These are phyloP conservation scores for Drosophila quinaria DNA, from an alignment of 2,888 invertebrate species.

Conservation along the genomic window DNA sequence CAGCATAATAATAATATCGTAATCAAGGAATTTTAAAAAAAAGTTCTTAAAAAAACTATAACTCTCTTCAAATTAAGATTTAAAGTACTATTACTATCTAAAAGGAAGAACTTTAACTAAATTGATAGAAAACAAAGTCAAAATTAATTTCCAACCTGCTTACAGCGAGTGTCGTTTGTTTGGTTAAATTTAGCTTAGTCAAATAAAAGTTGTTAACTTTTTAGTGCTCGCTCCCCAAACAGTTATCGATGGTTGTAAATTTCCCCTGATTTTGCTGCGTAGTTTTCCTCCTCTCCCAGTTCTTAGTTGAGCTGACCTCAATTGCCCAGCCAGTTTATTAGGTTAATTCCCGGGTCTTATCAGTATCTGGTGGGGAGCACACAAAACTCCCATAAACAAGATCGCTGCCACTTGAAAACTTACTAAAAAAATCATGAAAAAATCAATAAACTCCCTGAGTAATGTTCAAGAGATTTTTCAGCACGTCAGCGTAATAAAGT, in stretches of 20 bases:
- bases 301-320: slow-evolving; percentile 29
- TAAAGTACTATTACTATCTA: no score
- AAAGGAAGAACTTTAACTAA: background rate
- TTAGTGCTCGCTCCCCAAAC: slow-evolving; percentile 6
- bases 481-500: slow-evolving; percentile 78
- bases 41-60: no score
- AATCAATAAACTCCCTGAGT: slow-evolving; percentile 79
- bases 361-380: slow-evolving; percentile 35
- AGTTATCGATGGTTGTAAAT: slow-evolving; percentile 37
- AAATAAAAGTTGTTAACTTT: slow-evolving; percentile 22
- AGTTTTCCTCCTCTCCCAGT: slow-evolving; percentile 3
- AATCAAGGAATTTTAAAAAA: no score
- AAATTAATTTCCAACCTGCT: background rate
- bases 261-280: background rate
- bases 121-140: background rate
- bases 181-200: slow-evolving; percentile 8
- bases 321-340: slow-evolving; percentile 47
- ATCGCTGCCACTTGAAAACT: slow-evolving; percentile 73
- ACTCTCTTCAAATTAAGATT: no score
- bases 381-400: slow-evolving; percentile 74
- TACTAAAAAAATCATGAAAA: no score
- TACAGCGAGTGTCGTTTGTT: background rate
- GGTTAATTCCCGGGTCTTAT: slow-evolving; percentile 44
- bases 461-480: slow-evolving; percentile 71
- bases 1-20: no score